phyloP scores from a whole-genome alignment of 2,113 vertebrate genomes.

The Ifrita kowaldi region DNA sequence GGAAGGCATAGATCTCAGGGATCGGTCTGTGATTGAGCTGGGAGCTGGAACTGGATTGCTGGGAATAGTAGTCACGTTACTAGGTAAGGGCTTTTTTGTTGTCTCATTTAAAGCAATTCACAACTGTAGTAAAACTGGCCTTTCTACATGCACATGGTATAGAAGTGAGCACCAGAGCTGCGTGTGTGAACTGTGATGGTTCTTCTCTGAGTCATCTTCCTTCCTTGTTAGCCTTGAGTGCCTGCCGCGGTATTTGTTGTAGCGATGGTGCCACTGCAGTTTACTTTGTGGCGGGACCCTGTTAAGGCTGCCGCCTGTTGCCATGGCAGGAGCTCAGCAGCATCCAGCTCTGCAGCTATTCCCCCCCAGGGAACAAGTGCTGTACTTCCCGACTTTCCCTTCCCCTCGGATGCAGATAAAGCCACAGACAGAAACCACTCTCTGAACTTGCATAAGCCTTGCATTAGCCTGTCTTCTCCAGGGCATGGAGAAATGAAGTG shows the following conservation, averaged over 20 bases:
- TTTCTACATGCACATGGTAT: not conserved
- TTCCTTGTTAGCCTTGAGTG: not conserved
- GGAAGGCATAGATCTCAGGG: conserved; percentile 77
- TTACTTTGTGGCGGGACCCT: not conserved
- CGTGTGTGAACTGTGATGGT: not conserved
- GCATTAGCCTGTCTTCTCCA: not conserved
- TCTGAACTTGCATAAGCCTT: not conserved
- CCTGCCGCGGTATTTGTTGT: not conserved
- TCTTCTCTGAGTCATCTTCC: not conserved
- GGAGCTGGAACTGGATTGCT: conserved; percentile 94
- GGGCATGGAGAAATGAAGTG: not conserved
- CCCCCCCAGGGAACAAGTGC: not conserved
- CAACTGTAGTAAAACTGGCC: not conserved
- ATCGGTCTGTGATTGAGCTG: conserved; percentile 81
- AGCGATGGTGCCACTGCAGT: not conserved
- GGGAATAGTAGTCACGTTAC: conserved; percentile 88
- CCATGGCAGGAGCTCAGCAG: not conserved
- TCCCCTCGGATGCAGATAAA: not conserved
- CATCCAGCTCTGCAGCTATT: not conserved
- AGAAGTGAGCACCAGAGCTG: not conserved
- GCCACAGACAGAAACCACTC: not conserved
- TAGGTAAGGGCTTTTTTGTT: conserved; percentile 77
- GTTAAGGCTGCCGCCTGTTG: not conserved
- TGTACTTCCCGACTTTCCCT: not conserved
- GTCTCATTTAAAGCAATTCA: not conserved